phyloP scores from a whole-genome alignment of 2,797 vertebrate species.

The Leuciscus waleckii region DNA sequence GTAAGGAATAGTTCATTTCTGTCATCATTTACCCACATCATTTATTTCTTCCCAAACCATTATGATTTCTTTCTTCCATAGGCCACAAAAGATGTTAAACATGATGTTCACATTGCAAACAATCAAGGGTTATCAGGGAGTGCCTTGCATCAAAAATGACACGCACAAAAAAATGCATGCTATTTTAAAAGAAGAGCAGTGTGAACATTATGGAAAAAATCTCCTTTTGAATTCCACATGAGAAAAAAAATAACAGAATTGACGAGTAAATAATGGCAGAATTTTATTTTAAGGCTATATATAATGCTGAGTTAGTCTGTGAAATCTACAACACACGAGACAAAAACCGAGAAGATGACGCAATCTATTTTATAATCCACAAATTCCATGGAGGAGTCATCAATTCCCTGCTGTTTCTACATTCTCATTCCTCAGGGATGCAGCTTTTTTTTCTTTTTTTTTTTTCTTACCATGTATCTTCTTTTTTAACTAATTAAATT shows the following conservation, averaged over 20 bases:
- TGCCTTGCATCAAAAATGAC: neutral
- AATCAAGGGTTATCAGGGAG: neutral
- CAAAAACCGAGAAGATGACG: slow-evolving; percentile 36
- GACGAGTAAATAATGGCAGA: neutral
- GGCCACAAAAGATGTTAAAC: slow-evolving; percentile 10
- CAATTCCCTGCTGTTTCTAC: slow-evolving; percentile 49
- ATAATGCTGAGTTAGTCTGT: slow-evolving; percentile 3
- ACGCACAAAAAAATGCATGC: neutral
- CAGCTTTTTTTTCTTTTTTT: slow-evolving; percentile 6
- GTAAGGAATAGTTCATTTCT: neutral
- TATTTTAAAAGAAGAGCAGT: neutral
- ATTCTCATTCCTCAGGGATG: slow-evolving; percentile 39
- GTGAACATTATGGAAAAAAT: neutral
- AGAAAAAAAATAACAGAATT: neutral
- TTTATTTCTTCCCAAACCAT: slow-evolving; percentile 1
- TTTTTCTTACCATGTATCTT: slow-evolving; percentile 36
- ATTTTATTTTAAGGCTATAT: neutral
- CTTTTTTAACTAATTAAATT: slow-evolving; percentile 57
- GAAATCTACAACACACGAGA: neutral
- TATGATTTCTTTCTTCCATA: neutral
- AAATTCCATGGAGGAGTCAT: slow-evolving; percentile 47
- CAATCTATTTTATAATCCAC: slow-evolving; percentile 46
- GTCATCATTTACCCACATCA: neutral
- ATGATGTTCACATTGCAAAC: neutral
- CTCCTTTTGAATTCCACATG: neutral